A percentile compares a stretch with the other conserved stretches of the same genome.
Evolutionary conservation across 2,797 vertebrate species (phyloP).

Genomic region (Danio tinwini): DNA sequence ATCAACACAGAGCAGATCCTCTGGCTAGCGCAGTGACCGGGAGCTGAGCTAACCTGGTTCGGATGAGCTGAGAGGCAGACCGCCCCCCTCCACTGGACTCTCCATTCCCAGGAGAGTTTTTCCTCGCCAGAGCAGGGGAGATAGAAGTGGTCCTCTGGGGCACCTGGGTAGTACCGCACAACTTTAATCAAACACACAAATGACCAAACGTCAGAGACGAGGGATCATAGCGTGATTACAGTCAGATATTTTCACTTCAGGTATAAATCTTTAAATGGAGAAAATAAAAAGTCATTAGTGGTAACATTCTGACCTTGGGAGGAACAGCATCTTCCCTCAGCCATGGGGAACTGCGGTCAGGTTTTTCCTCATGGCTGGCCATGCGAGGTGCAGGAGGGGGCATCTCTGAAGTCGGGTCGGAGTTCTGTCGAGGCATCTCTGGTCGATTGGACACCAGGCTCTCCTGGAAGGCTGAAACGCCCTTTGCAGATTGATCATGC

Average conservation of each 20-base stretch:
- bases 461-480: conserved; percentile 87
- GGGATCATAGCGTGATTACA: conserved; percentile 13
- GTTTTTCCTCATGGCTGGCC: conserved; percentile 81
- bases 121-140: conserved; percentile 93
- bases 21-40: neutral
- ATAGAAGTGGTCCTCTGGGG: conserved; percentile 95
- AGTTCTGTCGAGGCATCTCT: conserved; percentile 96
- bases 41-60: conserved; percentile 82
- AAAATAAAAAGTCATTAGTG: neutral
- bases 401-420: conserved; percentile 93
- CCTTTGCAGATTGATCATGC: conserved; percentile 90
- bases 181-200: conserved; percentile 40
- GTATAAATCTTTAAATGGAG: neutral
- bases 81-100: conserved; percentile 82
- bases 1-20: conserved; percentile 5
- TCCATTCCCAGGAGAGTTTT: conserved; percentile 92
- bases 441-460: conserved; percentile 83
- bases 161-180: conserved; percentile 76
- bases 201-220: conserved; percentile 31
- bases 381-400: conserved; percentile 83
- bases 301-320: conserved; percentile 69
- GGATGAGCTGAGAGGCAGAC: conserved; percentile 86
- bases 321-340: conserved; percentile 83
- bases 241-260: neutral
- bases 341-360: conserved; percentile 87